Base-by-base conservation (phyloP, 2,888 invertebrate genomes). In the Achlya flavicornis region DNA sequence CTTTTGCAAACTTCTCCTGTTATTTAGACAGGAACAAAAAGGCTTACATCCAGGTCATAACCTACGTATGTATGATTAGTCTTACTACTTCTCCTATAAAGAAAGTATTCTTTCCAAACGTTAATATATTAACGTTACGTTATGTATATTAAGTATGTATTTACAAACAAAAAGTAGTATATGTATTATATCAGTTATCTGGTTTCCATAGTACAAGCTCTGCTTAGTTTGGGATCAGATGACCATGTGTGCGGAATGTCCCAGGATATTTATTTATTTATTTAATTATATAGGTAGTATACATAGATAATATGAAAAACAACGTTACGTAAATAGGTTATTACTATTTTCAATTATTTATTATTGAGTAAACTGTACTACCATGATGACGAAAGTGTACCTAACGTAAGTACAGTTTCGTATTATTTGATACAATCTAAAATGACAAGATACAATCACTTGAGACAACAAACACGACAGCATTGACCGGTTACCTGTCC, bases 391-490 rank as follows among this genome's bases (percentile, higher is more conserved):
- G 59, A 41, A 60, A 60, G 26, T 26, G 38, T 41, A 16, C 38
- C 59, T 19, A 16, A 5, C 26, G 16, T 16, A 8, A 26, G 26
- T 26, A 26, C 26, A 26, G 26, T 26, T 26, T 26, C 26, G 26
- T 33, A 16, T 60, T 38, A 41, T 41, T 41, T 41, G 6, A 41
- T 60, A 60, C 11, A 12, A 41, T 41, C 16, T 26, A 43, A 43
- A 60, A 26, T 59, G 41, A 41, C 19, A 60, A 60, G 19, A 60
- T 60, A 60, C 41, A 60, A 26, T 41, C 60, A 43, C 60, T 41
- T n/a, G 12, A 8, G 12, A 5, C 16, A 35, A 38, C 41, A 60
- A 41, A 16, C 26, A 26, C 1, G 43, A 60, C 58, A 53, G 53
- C 53, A 53, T 53, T 53, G 53, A 19, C 53, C 53, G 53, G 53